Percentiles rank a stretch among this genome's conserved stretches.
Evolutionary conservation across 2,113 vertebrate species (phyloP).

Genomic region (Sturnus vulgaris): DNA sequence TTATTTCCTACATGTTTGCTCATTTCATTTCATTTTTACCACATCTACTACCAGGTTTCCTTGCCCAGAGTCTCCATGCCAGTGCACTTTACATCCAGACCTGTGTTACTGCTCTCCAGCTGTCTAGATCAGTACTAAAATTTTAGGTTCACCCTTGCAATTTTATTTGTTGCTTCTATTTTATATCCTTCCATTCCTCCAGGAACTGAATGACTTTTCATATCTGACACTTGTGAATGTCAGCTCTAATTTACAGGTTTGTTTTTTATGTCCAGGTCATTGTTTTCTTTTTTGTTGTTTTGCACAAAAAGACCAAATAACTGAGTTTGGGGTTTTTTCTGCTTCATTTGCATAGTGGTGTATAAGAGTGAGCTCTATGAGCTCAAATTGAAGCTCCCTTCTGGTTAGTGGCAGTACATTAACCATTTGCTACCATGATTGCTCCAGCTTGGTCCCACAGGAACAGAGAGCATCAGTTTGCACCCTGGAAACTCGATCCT

Average conservation of each 20-base stretch:
- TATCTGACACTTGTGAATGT: neutral
- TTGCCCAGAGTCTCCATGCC: neutral
- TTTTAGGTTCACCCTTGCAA: neutral
- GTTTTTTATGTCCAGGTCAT: neutral
- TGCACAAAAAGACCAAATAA: neutral
- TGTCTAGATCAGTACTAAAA: neutral
- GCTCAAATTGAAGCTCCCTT: neutral
- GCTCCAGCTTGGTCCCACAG: neutral
- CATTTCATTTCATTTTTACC: neutral
- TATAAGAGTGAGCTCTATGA: neutral
- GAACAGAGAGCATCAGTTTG: neutral
- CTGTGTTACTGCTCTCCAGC: neutral
- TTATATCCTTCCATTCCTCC: neutral
- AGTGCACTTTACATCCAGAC: neutral
- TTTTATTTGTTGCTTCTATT: neutral
- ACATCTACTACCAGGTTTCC: neutral
- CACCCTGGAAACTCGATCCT: neutral
- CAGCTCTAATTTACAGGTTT: neutral
- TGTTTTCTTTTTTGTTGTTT: neutral
- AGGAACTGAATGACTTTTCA: neutral
- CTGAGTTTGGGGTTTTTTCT: accelerated
- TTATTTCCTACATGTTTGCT: neutral
- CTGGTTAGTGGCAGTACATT: neutral
- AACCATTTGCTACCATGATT: neutral
- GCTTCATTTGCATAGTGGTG: neutral